phyloP scores from a whole-genome alignment of 2,113 vertebrate species.

The Sander vitreus region DNA sequence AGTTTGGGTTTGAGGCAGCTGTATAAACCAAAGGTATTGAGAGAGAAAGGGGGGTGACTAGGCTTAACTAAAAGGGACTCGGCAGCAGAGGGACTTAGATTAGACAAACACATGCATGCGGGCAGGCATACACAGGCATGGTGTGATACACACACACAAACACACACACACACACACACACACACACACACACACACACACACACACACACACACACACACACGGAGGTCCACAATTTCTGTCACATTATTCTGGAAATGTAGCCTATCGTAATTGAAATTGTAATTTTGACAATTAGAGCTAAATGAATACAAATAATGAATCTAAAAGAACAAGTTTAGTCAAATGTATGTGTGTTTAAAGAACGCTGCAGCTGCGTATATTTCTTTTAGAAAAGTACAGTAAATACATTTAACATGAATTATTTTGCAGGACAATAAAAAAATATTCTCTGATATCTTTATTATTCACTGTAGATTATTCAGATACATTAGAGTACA shows the following conservation, averaged over 20 bases:
- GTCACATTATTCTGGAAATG: neutral
- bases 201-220: neutral
- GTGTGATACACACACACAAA: neutral
- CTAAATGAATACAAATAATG: neutral
- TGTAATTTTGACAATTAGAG: neutral
- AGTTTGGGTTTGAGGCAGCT: slow-evolving; percentile 42
- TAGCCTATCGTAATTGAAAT: neutral
- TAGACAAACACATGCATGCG: neutral
- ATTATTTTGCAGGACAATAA: too few relatives aligned
- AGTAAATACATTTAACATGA: too few relatives aligned
- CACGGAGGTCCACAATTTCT: neutral
- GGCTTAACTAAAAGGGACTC: neutral
- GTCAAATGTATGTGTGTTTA: neutral
- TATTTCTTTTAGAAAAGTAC: neutral
- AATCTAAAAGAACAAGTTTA: neutral
- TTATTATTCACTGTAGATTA: neutral
- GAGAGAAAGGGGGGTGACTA: slow-evolving; percentile 1
- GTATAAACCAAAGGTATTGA: slow-evolving; percentile 54
- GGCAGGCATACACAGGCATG: neutral
- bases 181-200: neutral
- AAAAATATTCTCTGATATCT: neutral
- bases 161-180: neutral
- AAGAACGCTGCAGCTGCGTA: neutral
- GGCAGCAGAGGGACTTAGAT: neutral
- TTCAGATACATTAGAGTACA: neutral